phyloP scores from a whole-genome alignment of 2,113 vertebrate genomes.

The Sander vitreus region DNA sequence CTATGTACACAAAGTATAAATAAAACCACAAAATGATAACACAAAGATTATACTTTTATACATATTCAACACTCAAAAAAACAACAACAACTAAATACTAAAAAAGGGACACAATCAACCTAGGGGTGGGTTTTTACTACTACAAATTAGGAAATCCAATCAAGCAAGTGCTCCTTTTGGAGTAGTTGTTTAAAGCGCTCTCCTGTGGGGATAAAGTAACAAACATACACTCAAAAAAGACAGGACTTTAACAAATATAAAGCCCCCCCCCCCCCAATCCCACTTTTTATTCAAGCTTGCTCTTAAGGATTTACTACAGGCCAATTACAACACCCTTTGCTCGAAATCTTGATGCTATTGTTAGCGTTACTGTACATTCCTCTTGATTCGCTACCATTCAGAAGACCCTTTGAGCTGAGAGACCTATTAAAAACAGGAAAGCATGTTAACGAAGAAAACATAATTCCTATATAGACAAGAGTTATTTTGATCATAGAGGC shows the following conservation, averaged over 20 bases:
- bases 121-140: conserved; percentile 44
- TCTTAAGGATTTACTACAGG: conserved; percentile 64
- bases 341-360: conserved; percentile 19
- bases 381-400: conserved; percentile 22
- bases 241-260: conserved; percentile 27
- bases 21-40: conserved; percentile 81
- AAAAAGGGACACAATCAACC: conserved; percentile 59
- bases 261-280: conserved; percentile 25
- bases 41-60: conserved; percentile 69
- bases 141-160: conserved; percentile 66
- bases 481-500: conserved; percentile 83
- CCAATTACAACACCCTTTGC: conserved; percentile 58
- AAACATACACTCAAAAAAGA: conserved; percentile 57
- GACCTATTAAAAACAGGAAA: conserved; percentile 13
- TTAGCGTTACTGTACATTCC: conserved; percentile 49
- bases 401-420: conserved; percentile 17
- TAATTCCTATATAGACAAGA: background rate
- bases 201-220: conserved; percentile 55
- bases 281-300: conserved; percentile 74
- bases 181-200: conserved; percentile 72
- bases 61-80: conserved; percentile 53
- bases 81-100: conserved; percentile 41
- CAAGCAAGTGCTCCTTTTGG: conserved; percentile 77
- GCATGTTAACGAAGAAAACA: background rate
- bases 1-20: conserved; percentile 86